Evolutionary conservation across 1,140 invertebrate species (phyloP).

Genomic region (Tetranychus urticae): DNA sequence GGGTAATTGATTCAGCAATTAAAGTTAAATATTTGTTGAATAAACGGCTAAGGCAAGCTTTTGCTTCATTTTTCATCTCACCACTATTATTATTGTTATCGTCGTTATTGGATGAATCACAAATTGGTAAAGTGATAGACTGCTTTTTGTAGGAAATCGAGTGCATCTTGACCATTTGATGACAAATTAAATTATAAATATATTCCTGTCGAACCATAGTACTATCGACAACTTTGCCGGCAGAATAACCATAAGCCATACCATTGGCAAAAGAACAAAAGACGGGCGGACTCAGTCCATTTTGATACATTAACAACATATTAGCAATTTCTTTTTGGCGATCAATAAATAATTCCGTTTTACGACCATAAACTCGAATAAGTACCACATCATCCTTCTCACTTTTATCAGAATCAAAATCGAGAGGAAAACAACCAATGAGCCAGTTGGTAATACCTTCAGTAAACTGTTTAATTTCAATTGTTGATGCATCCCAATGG

Average conservation of each 20-base stretch:
- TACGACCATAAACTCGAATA: slow-evolving; percentile 72
- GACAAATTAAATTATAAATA: slow-evolving; percentile 34
- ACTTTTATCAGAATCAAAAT: no score
- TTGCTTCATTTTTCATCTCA: slow-evolving; percentile 14
- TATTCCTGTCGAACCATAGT: slow-evolving; percentile 39
- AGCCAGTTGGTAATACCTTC: slow-evolving; percentile 88
- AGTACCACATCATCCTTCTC: slow-evolving; percentile 39
- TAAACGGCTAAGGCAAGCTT: slow-evolving; percentile 44
- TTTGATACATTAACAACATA: slow-evolving; percentile 40
- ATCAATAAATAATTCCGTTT: slow-evolving; percentile 79
- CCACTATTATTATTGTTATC: slow-evolving; percentile 11
- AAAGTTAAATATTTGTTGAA: slow-evolving; percentile 43
- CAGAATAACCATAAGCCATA: slow-evolving; percentile 69
- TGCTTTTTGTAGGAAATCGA: slow-evolving; percentile 17
- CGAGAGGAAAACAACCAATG: slow-evolving; percentile 38
- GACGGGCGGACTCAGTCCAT: slow-evolving; percentile 52
- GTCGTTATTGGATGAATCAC: not conserved
- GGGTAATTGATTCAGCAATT: slow-evolving; percentile 22
- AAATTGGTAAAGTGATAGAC: not conserved
- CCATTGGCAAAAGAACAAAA: slow-evolving; percentile 86
- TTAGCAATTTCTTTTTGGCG: slow-evolving; percentile 49
- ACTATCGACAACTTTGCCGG: slow-evolving; percentile 47
- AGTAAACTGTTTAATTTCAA: slow-evolving; percentile 34
- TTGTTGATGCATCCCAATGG: not conserved
- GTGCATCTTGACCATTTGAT: slow-evolving; percentile 50